A percentile compares a stretch with the other conserved stretches of the same genome.
These are phyloP conservation scores for Bucorvus abyssinicus DNA, from an alignment of 2,797 vertebrate genomes.

Conservation along the genomic window DNA sequence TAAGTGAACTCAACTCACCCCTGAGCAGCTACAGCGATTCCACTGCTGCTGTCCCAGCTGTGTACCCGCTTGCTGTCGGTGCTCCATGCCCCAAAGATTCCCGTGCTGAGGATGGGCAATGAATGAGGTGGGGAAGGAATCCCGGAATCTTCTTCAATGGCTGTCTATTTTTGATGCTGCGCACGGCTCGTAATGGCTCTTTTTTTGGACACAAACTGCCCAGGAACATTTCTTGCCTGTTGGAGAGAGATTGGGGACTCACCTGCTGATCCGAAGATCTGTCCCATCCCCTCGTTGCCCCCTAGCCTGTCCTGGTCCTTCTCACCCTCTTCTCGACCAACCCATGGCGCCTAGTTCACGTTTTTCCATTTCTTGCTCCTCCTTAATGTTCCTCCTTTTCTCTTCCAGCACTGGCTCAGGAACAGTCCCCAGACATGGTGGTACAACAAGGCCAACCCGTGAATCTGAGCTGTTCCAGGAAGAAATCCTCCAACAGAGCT, in stretches of 20 bases:
- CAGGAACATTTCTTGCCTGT: neutral
- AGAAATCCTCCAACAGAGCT: fast-evolving
- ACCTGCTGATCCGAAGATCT: neutral
- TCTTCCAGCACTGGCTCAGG: neutral
- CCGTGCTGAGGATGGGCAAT: neutral
- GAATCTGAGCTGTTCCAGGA: neutral
- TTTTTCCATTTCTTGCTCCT: no score
- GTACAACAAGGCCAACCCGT: neutral
- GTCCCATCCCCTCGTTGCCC: neutral
- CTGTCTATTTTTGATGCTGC: neutral
- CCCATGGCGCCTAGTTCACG: fast-evolving
- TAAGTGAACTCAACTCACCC: neutral
- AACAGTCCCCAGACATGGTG: neutral
- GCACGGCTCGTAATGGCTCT: fast-evolving
- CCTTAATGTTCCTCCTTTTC: fast-evolving
- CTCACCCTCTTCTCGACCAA: neutral
- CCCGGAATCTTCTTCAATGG: neutral
- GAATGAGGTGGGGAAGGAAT: neutral
- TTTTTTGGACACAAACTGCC: no score
- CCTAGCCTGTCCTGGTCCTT: neutral
- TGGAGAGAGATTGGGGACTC: neutral
- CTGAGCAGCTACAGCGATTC: neutral
- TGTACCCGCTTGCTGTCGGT: neutral
- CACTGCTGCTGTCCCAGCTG: neutral
- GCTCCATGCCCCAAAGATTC: neutral